Evolutionary conservation across 2,888 invertebrate species (phyloP), one percentile per base, ranked within the genome.

Genomic region (Diaphora mendica): DNA sequence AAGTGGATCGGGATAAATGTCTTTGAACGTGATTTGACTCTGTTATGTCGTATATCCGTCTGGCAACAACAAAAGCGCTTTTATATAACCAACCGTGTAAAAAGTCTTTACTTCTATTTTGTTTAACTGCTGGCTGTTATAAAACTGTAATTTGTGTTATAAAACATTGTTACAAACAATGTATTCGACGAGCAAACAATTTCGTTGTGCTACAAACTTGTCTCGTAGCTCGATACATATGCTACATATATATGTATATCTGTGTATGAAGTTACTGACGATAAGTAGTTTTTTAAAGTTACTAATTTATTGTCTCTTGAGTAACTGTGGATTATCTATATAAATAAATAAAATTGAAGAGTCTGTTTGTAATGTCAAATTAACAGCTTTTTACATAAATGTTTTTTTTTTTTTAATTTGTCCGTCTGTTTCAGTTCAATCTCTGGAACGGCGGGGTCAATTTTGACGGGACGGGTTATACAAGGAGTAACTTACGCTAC

Each of bases 91-190:
- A 59, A 13, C 17, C 15, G 30, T 17, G 30, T 62, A 30, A 62
- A 59, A 62, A 17, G 30, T 5, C 17, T 7, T 5, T 59, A 2
- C 7, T 62, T 62, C 8, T 62, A 30, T 30, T 62, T 30, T 30
- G 30, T 62, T 8, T 59, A 62, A 62, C 30, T 62, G 64, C n/a
- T 65, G 15, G 7, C 39, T 13, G 30, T 17, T 17, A 65, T 39
- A 65, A 65, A 65, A 65, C 39, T 35, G 35, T 35, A 39, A 65
- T 65, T 33, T 39, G 64, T 39, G 39, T 65, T 39, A 39, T 39
- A 65, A 65, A 65, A 39, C 39, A n/a, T 65, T 35, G 64, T 65
- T n/a, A 13, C 4, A 65, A n/a, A 65, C 64, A 65, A 35, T 39
- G 64, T 65, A n/a, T 65, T 39, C 23, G 64, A 39, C 39, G 39